Percentiles rank a stretch among this genome's conserved stretches.
These are phyloP conservation scores for Patagioenas fasciata DNA, from an alignment of 2,113 vertebrate species.

Conservation along the genomic window DNA sequence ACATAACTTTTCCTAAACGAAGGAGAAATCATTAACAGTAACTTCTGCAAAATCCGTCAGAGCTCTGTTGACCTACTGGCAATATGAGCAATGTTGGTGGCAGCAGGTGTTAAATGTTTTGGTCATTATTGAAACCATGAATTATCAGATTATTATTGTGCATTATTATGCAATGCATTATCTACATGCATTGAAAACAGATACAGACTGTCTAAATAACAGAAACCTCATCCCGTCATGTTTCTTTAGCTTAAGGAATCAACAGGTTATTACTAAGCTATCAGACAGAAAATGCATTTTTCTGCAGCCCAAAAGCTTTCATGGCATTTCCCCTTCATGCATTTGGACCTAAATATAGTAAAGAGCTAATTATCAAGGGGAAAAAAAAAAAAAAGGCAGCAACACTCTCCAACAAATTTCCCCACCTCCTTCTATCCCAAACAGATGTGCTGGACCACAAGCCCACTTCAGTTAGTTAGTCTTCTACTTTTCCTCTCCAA, in stretches of 20 bases:
- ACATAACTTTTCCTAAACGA: neutral
- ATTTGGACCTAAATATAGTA: neutral
- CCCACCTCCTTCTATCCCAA: neutral
- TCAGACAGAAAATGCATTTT: neutral
- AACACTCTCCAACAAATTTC: neutral
- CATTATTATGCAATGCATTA: neutral
- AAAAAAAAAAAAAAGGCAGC: neutral
- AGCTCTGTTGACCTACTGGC: neutral
- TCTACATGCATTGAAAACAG: neutral
- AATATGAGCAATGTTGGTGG: neutral
- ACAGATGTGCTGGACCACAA: neutral
- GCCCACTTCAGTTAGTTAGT: neutral
- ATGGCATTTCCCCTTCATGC: neutral
- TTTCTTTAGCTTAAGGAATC: neutral
- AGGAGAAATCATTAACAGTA: neutral
- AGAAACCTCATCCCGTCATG: accelerated
- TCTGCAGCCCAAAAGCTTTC: neutral
- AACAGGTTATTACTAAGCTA: neutral
- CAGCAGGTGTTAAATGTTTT: neutral
- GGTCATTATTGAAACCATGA: neutral
- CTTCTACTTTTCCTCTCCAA: neutral
- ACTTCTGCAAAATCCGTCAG: neutral
- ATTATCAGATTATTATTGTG: neutral
- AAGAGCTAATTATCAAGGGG: accelerated
- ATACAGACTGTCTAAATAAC: neutral